phyloP scores from a whole-genome alignment of 2,113 vertebrate genomes.

The Tenebrosternarchus preto region DNA sequence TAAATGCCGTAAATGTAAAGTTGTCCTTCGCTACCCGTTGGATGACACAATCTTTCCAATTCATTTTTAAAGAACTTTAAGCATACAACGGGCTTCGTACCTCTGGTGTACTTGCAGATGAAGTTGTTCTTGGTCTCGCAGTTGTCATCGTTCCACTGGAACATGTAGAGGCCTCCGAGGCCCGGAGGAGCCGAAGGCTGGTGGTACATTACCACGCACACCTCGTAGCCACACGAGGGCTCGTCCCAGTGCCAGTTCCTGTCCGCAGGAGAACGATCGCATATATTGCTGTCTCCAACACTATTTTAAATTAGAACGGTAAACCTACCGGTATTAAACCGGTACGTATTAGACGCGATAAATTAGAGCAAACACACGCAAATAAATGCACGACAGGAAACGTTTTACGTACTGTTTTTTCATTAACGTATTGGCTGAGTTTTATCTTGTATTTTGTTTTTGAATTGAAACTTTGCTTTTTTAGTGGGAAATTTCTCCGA shows the following conservation, averaged over 20 bases:
- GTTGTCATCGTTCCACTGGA: constrained; percentile 96
- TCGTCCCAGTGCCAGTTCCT: constrained; percentile 98
- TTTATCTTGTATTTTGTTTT: too few species aligned
- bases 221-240: constrained; percentile 91
- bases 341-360: too few species aligned
- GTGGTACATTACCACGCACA: constrained; percentile 97
- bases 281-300: neutral
- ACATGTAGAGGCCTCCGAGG: constrained; percentile 85
- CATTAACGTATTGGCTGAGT: too few species aligned
- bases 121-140: constrained; percentile 97
- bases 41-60: too few species aligned
- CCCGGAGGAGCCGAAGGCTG: constrained; percentile 86
- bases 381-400: neutral
- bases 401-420: too few species aligned
- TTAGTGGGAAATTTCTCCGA: constrained; percentile 55
- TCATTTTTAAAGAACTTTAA: too few species aligned
- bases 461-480: neutral
- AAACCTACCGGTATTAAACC: too few species aligned
- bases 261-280: constrained; percentile 24
- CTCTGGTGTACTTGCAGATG: constrained; percentile 93
- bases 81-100: constrained; percentile 62
- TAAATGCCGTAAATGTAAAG: too few species aligned
- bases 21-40: too few species aligned
- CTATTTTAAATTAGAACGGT: too few species aligned
- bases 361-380: neutral